A percentile compares a stretch with the other conserved stretches of the same genome.
Evolutionary conservation across 2,888 invertebrate genomes (phyloP).

Genomic region (Drosophila leonis): DNA sequence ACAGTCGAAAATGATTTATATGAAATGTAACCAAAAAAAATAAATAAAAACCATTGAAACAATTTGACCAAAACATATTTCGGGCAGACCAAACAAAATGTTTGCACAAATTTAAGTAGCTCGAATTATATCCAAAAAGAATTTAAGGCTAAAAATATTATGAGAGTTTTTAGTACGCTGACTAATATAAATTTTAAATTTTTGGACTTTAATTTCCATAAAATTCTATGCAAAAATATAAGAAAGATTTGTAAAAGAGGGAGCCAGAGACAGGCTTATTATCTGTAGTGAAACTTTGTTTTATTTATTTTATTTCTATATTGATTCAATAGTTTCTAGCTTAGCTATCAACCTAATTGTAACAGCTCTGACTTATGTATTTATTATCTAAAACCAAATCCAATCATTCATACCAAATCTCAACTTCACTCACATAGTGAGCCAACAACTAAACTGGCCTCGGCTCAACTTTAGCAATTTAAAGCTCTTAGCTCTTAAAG

Average conservation of each 20-base stretch:
- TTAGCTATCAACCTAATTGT: too few relatives aligned
- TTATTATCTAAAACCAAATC: not conserved
- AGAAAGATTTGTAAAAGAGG: too few relatives aligned
- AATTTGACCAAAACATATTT: conserved; percentile 38
- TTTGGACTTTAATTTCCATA: too few relatives aligned
- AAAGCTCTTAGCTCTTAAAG: conserved; percentile 29
- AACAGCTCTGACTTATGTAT: not conserved
- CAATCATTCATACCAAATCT: not conserved
- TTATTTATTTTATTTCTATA: too few relatives aligned
- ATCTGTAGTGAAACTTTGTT: too few relatives aligned
- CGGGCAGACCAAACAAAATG: conserved; percentile 7
- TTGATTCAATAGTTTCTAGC: too few relatives aligned
- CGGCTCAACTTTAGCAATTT: conserved; percentile 9
- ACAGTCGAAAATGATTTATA: conserved; percentile 58
- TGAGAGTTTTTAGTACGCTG: not conserved
- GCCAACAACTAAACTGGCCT: not conserved
- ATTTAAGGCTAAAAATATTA: too few relatives aligned
- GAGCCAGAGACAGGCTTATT: too few relatives aligned
- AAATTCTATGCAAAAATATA: too few relatives aligned
- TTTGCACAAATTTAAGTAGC: conserved; percentile 23
- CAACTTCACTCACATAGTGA: not conserved
- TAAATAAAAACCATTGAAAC: not conserved
- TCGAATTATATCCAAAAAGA: not conserved
- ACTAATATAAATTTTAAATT: not conserved
- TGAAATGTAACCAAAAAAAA: conserved; percentile 14